phyloP scores from a whole-genome alignment of 2,797 vertebrate species.

The Lutjanus argentimaculatus region DNA sequence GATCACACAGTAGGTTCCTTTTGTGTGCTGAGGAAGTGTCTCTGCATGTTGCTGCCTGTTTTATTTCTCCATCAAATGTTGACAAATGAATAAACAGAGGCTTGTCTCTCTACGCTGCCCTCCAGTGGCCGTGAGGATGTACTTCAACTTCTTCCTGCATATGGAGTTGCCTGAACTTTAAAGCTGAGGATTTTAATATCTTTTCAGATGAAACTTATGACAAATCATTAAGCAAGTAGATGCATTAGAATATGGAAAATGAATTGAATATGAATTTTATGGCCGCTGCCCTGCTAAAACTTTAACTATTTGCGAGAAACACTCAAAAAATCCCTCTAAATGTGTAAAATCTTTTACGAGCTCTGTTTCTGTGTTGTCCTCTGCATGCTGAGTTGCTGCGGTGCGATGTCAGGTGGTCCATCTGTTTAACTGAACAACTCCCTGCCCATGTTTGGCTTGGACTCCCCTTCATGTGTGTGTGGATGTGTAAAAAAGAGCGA shows the following conservation, averaged over 20 bases:
- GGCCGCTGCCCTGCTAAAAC: background rate
- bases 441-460: constrained; percentile 38
- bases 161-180: background rate
- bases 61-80: constrained; percentile 36
- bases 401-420: constrained; percentile 58
- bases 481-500: constrained; percentile 34
- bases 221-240: background rate
- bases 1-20: constrained; percentile 5
- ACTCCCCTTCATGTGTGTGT: constrained; percentile 32
- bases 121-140: constrained; percentile 52
- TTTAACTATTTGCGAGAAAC: background rate
- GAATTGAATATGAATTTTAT: background rate
- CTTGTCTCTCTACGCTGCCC: constrained; percentile 40
- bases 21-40: constrained; percentile 24
- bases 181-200: background rate
- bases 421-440: constrained; percentile 51
- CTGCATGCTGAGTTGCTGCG: constrained; percentile 19
- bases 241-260: background rate
- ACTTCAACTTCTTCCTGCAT: constrained; percentile 32
- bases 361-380: constrained; percentile 29
- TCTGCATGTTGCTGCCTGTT: constrained; percentile 56
- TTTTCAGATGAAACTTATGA: background rate
- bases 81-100: constrained; percentile 6
- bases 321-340: background rate
- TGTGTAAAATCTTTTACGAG: constrained; percentile 28